These are phyloP conservation scores for Silurus asotus DNA, from an alignment of 2,113 vertebrate species.

Conservation along the genomic window DNA sequence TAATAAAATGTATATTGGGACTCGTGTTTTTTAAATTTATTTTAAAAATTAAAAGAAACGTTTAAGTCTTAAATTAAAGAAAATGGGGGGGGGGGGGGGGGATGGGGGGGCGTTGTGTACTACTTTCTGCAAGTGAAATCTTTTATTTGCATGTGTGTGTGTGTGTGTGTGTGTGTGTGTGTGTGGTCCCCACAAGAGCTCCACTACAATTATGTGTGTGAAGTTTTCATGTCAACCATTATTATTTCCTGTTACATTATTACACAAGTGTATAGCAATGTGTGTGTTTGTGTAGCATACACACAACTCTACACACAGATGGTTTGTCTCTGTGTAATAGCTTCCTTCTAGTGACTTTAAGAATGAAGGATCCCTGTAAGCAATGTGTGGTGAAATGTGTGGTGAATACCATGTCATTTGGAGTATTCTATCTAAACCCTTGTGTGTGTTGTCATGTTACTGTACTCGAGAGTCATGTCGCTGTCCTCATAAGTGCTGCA, in stretches of 20 bases:
- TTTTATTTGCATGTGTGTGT: neutral
- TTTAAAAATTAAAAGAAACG: neutral
- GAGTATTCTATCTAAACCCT: neutral
- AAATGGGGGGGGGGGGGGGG: neutral
- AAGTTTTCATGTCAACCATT: no score
- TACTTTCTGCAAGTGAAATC: neutral
- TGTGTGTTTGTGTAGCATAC: neutral
- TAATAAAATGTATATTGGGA: no score
- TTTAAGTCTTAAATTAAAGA: neutral
- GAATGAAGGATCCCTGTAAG: neutral
- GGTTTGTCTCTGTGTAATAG: neutral
- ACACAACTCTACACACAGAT: neutral
- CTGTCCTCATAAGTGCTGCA: neutral
- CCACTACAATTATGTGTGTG: neutral
- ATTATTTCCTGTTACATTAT: neutral
- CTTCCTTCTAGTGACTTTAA: neutral
- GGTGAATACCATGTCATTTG: neutral
- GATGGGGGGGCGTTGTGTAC: neutral
- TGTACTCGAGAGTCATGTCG: neutral
- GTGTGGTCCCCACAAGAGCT: neutral
- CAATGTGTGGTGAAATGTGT: neutral
- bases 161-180: neutral
- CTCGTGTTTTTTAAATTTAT: no score
- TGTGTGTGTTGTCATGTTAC: neutral
- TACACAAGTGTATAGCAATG: neutral